phyloP scores from a whole-genome alignment of 2,888 invertebrate species.

The Scrobipalpa costella region DNA sequence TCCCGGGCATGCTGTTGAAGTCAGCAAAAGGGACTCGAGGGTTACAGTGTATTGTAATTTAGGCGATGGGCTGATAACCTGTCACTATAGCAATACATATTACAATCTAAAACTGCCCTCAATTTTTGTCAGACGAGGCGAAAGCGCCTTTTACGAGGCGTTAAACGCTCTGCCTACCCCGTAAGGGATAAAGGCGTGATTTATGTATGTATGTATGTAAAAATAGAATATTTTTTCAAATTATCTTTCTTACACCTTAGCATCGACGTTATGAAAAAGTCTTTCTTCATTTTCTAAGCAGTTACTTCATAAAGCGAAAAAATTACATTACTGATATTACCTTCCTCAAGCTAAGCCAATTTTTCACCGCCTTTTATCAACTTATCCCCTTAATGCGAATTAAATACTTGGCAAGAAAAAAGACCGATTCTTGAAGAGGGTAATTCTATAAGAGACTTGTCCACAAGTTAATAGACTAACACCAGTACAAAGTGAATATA shows the following conservation, averaged over 20 bases:
- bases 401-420: slow-evolving; percentile 17
- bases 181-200: too few relatives aligned
- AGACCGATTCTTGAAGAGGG: slow-evolving; percentile 42
- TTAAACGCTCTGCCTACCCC: too few relatives aligned
- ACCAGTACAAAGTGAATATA: slow-evolving; percentile 71
- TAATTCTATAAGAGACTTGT: slow-evolving; percentile 71
- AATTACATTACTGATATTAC: neutral
- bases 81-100: too few relatives aligned
- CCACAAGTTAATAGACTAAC: slow-evolving; percentile 70
- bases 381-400: slow-evolving; percentile 16
- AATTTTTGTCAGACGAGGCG: too few relatives aligned
- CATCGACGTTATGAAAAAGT: neutral
- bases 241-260: neutral
- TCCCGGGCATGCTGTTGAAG: too few relatives aligned
- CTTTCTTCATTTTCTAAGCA: neutral
- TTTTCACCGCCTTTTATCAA: neutral
- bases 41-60: too few relatives aligned
- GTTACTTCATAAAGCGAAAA: neutral
- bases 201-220: too few relatives aligned
- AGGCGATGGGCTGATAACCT: too few relatives aligned
- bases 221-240: too few relatives aligned
- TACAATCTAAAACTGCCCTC: too few relatives aligned
- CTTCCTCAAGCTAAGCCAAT: slow-evolving; percentile 10
- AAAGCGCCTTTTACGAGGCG: too few relatives aligned
- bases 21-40: too few relatives aligned